A percentile compares a stretch with the other conserved stretches of the same genome.
Conservation (phyloP, 2,113 vertebrate genomes). For the Megaceryle torquata region DNA sequence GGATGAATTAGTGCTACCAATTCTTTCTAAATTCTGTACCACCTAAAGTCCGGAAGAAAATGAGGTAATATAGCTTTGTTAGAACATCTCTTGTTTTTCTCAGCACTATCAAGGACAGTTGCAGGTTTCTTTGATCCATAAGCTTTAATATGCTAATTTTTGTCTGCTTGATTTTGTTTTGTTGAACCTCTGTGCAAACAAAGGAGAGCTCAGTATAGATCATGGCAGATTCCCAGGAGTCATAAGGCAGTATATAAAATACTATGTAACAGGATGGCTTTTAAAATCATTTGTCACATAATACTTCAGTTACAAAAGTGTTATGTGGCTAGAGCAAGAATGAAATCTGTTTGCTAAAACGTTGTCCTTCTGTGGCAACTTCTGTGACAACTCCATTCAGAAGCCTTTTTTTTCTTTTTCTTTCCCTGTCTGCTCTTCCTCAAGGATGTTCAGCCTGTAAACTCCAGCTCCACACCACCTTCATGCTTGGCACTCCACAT, state of each 20-base stretch:
- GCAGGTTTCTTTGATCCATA: not conserved
- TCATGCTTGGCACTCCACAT: not conserved
- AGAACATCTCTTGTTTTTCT: not conserved
- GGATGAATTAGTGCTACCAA: not conserved
- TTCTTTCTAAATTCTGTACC: not conserved
- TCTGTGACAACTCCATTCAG: not conserved
- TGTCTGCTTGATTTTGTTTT: not conserved
- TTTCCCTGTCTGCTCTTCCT: not conserved
- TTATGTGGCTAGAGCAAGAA: not conserved
- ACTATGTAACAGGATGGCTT: not conserved
- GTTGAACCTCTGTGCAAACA: not conserved
- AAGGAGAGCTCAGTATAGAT: not conserved
- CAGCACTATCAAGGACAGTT: not conserved
- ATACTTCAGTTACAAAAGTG: not conserved
- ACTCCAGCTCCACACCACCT: not conserved
- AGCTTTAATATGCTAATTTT: not conserved
- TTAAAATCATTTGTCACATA: not conserved
- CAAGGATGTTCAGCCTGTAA: not conserved
- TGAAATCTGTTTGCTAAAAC: not conserved
- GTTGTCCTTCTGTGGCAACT: not conserved
- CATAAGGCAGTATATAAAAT: not conserved
- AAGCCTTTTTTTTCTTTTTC: not conserved
- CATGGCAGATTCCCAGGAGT: not conserved
- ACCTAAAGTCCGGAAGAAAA: not conserved
- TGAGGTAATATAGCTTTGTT: not conserved